Percentiles rank a stretch among this genome's conserved stretches.
phyloP scores from a whole-genome alignment of 1,140 invertebrate genomes.

The Tenebrio molitor region DNA sequence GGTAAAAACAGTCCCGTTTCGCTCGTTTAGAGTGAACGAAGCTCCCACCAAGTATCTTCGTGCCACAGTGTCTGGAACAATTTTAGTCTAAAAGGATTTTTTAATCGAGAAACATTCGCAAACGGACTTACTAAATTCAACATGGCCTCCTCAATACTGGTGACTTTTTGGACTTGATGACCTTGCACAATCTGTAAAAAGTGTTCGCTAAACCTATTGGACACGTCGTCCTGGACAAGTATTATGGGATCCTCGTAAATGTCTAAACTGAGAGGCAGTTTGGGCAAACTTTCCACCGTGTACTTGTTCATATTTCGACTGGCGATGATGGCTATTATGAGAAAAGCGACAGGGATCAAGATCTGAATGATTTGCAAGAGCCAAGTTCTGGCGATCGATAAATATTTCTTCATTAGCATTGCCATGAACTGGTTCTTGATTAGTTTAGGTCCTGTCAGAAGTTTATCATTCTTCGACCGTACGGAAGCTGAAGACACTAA shows the following conservation, averaged over 20 bases:
- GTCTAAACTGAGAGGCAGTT: slow-evolving; percentile 63
- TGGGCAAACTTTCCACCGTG: slow-evolving; percentile 67
- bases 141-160: slow-evolving; percentile 45
- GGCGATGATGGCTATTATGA: slow-evolving; percentile 70
- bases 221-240: slow-evolving; percentile 61
- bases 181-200: slow-evolving; percentile 1
- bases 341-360: slow-evolving; percentile 71
- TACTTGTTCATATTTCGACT: too few relatives aligned
- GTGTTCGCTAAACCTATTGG: background rate
- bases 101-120: too few relatives aligned
- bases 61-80: slow-evolving; percentile 53
- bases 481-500: too few relatives aligned
- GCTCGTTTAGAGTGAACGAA: background rate
- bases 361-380: slow-evolving; percentile 71
- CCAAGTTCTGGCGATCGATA: slow-evolving; percentile 71
- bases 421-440: slow-evolving; percentile 72
- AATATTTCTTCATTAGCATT: slow-evolving; percentile 73
- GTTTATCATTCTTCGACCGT: background rate
- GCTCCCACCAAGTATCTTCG: slow-evolving; percentile 49
- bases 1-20: slow-evolving; percentile 57
- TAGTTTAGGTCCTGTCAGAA: slow-evolving; percentile 64
- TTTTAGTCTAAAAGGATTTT: background rate
- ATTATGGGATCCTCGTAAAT: slow-evolving; percentile 61
- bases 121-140: slow-evolving; percentile 57
- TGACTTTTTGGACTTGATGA: slow-evolving; percentile 15